Conservation (phyloP, 2,797 vertebrate genomes). For the Dendrocincla fuliginosa region DNA sequence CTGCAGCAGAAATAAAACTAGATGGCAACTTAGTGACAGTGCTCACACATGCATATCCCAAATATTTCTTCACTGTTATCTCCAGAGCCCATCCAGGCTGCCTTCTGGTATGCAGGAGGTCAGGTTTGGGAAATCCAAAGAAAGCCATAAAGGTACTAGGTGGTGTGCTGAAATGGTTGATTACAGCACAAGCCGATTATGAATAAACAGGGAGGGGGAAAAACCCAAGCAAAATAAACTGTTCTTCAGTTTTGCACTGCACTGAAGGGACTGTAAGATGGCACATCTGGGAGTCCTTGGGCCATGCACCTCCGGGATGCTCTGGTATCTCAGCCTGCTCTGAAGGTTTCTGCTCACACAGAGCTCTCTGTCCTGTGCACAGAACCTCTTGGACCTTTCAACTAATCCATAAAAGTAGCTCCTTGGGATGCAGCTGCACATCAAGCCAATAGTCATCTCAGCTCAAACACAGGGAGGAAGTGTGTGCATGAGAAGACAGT, state of each 20-base stretch:
- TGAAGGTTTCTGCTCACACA: not conserved
- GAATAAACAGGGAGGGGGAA: not conserved
- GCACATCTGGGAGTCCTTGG: not conserved
- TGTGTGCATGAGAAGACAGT: not conserved
- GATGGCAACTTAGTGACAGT: not conserved
- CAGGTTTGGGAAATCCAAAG: not conserved
- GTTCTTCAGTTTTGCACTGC: not conserved
- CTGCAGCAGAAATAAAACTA: not conserved
- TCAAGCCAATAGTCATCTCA: not conserved
- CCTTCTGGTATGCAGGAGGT: not conserved
- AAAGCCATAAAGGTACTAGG: not conserved
- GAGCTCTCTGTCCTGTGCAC: not conserved
- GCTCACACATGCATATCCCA: not conserved
- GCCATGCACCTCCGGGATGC: not conserved
- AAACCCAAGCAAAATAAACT: not conserved
- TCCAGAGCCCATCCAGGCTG: not conserved
- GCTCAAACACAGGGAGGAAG: not conserved
- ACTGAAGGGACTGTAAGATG: not conserved
- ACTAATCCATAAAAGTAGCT: not conserved
- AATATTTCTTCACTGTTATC: not conserved
- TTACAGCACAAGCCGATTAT: not conserved
- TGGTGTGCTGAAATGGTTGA: not conserved
- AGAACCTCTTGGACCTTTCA: not conserved
- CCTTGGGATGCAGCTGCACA: not conserved
- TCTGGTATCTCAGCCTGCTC: not conserved